A percentile compares a stretch with the other conserved stretches of the same genome.
phyloP scores from a whole-genome alignment of 2,797 vertebrate species.

The Lindbergichthys nudifrons region DNA sequence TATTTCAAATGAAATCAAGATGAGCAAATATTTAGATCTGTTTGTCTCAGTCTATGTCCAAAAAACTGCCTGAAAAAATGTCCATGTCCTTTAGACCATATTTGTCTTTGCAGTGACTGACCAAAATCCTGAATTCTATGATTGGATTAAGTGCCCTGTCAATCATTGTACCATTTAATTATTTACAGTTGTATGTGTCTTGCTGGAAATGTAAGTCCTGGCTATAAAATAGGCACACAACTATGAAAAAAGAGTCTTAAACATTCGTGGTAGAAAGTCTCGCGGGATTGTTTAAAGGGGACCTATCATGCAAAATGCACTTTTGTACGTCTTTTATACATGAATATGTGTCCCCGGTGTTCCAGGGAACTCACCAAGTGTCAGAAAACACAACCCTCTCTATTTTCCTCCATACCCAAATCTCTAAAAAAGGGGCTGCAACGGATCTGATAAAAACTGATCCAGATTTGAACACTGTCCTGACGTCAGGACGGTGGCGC shows the following conservation, averaged over 20 bases:
- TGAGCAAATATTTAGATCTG: not conserved
- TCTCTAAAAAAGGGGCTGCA: too few relatives aligned
- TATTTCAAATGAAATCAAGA: constrained; percentile 32
- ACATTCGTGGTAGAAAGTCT: not conserved
- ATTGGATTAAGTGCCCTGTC: not conserved
- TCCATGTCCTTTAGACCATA: too few relatives aligned
- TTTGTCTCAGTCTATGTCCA: not conserved
- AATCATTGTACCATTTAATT: not conserved
- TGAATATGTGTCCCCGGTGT: too few relatives aligned
- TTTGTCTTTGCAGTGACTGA: not conserved
- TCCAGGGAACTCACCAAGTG: too few relatives aligned
- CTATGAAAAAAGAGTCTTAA: not conserved
- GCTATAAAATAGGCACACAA: not conserved
- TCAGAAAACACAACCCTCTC: too few relatives aligned
- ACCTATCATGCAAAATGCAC: too few relatives aligned
- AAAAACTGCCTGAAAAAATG: not conserved
- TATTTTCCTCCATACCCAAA: too few relatives aligned
- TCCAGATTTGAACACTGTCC: too few relatives aligned
- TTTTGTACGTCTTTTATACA: too few relatives aligned
- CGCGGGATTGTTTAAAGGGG: not conserved
- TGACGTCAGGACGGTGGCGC: too few relatives aligned
- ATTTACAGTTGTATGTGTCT: not conserved
- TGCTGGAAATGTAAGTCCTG: too few relatives aligned
- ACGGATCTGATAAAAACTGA: too few relatives aligned
- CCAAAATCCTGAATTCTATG: not conserved